Base-by-base conservation (phyloP, 2,797 vertebrate species). In the Aplochiton taeniatus region DNA sequence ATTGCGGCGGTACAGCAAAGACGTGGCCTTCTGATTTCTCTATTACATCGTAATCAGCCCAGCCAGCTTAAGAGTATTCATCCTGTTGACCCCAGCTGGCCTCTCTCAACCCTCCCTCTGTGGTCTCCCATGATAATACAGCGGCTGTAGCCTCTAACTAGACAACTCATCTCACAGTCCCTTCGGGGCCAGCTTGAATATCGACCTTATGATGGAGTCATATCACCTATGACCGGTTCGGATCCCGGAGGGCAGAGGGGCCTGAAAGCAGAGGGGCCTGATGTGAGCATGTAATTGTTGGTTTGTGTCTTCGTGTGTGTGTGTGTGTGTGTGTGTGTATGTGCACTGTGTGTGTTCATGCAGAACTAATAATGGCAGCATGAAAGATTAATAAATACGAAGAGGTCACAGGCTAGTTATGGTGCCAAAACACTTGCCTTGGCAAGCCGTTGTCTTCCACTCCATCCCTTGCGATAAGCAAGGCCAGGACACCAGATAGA, bases 351-450 rank as follows among this genome's bases (percentile, higher is more conserved):
- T 12, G 46, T 61, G 51, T 5, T 1, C 16, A 31, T 4, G 3
- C 2, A 31, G 3, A 31, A 31, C 3, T 31, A 31, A 6, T 6
- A n/a, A 31, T 6, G 6, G 3, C 31, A 31, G 31, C 31, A 3
- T 31, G 31, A 31, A 31, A 31, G 44, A 20, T 44, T 41, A 58
- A 44, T 49, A 4, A 65, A 67, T 69, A 56, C 75, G 16, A 76
- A 77, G 69, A 72, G 74, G 74, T 75, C 73, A 69, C 47, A 54
- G 17, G 54, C 62, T 66, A 62, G 44, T 44, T 19, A 49, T 65
- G 68, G 60, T 79, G 61, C 65, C 31, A 3, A 70, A 82, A 69
- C 70, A 72, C 79, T 80, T 75, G 61, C 63, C 61, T 73, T 77
- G 49, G 52, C 69, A 69, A 80, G 75, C 70, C 14, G 4, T 1